Percentiles rank a stretch among this genome's conserved stretches.
Conservation (phyloP, 2,113 vertebrate species). For the Pelmatolapia mariae region DNA sequence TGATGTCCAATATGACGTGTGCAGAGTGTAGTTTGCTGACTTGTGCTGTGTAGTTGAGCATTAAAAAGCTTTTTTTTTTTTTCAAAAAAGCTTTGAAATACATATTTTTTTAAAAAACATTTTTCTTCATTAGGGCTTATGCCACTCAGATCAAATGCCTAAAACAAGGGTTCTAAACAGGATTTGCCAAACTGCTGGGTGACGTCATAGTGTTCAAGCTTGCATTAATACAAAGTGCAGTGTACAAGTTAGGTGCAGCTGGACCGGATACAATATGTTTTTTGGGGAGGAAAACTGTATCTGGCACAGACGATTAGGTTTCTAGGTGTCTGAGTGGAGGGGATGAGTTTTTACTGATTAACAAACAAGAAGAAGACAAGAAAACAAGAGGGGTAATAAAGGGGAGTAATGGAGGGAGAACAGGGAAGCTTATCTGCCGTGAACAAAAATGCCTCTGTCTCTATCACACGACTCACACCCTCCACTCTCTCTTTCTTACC, state of each 20-base stretch:
- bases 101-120: background rate
- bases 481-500: conserved; percentile 1
- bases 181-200: rapidly evolving
- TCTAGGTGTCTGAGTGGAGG: background rate
- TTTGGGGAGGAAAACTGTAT: background rate
- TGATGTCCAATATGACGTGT: background rate
- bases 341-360: background rate
- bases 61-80: background rate
- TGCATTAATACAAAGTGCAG: background rate
- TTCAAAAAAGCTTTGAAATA: background rate
- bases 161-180: background rate
- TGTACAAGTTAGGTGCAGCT: background rate
- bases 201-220: background rate
- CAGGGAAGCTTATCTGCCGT: conserved; percentile 13
- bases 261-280: background rate
- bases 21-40: background rate
- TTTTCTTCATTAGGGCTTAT: background rate
- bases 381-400: background rate
- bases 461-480: conserved; percentile 7
- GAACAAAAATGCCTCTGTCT: conserved; percentile 7
- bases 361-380: background rate
- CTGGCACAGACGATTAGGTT: background rate
- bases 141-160: rapidly evolving
- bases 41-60: background rate
- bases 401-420: background rate